Evolutionary conservation across 2,113 vertebrate species (phyloP).

Genomic region (Elephantulus edwardii): DNA sequence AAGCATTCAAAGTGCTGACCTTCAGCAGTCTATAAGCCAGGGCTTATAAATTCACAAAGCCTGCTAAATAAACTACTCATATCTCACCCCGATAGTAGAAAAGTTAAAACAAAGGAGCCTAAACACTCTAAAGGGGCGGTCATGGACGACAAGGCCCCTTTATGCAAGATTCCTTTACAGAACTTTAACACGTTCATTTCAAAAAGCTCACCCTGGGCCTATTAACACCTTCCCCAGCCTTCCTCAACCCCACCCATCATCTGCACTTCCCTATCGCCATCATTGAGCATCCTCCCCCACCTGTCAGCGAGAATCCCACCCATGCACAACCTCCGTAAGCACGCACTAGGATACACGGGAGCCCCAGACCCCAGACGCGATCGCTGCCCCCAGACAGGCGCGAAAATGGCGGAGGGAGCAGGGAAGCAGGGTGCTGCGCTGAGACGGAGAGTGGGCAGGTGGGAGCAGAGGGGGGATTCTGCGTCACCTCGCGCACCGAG

Average conservation of each 20-base stretch:
- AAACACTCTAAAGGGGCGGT: not conserved
- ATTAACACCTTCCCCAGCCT: not conserved
- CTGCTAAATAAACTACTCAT: not conserved
- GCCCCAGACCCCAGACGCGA: not conserved
- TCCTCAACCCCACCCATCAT: not conserved
- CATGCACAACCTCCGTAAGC: not conserved
- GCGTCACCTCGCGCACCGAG: constrained; percentile 62
- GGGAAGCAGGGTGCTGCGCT: not conserved
- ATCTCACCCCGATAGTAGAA: not conserved
- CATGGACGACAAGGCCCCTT: not conserved
- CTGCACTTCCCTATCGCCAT: not conserved
- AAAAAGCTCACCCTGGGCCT: not conserved
- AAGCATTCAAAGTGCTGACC: no score
- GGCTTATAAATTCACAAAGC: no score
- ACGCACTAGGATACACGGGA: not conserved
- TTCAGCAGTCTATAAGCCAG: no score
- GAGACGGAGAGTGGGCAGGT: not conserved
- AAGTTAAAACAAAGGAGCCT: not conserved
- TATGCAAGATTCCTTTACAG: no score
- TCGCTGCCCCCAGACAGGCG: not conserved
- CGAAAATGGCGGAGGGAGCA: constrained; percentile 62
- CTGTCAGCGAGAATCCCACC: not conserved
- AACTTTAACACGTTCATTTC: not conserved
- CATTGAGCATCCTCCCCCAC: not conserved
- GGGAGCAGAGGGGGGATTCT: not conserved